These are phyloP conservation scores for Nautilus pompilius DNA, from an alignment of 1,140 invertebrate genomes.

Conservation along the genomic window DNA sequence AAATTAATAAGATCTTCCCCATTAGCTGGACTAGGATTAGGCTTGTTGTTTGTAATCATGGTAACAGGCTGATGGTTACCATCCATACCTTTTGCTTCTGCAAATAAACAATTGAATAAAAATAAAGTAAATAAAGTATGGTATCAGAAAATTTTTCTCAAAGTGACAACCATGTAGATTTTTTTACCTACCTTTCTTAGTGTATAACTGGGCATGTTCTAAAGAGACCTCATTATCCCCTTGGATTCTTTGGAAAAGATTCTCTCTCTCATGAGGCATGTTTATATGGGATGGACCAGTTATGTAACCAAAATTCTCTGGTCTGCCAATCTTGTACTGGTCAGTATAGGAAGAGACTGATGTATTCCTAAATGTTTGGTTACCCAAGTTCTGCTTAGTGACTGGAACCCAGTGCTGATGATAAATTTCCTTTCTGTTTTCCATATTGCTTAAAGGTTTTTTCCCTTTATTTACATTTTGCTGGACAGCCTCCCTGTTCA, in stretches of 20 bases:
- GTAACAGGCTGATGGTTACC: neutral
- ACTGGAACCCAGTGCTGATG: slow-evolving; percentile 12
- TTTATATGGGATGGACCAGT: too few species aligned
- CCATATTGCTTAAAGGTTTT: neutral
- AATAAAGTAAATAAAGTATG: too few species aligned
- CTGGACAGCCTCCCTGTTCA: neutral
- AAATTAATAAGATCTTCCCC: slow-evolving; percentile 2
- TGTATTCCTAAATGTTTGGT: slow-evolving; percentile 25
- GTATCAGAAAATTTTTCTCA: too few species aligned
- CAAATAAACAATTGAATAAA: neutral
- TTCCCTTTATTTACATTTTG: neutral
- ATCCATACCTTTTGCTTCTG: neutral
- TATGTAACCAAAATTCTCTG: too few species aligned
- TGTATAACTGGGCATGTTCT: neutral
- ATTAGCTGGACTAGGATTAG: slow-evolving; percentile 3
- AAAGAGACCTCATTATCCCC: too few species aligned
- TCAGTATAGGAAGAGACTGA: too few species aligned
- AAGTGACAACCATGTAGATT: too few species aligned
- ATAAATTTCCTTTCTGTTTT: neutral
- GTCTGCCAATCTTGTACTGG: too few species aligned
- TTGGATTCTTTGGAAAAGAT: too few species aligned
- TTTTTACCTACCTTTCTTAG: neutral
- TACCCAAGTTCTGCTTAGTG: slow-evolving; percentile 28
- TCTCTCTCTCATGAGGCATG: too few species aligned
- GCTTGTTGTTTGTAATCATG: neutral